These are phyloP conservation scores for Percina caprodes DNA, from an alignment of 2,113 vertebrate species.

Conservation along the genomic window DNA sequence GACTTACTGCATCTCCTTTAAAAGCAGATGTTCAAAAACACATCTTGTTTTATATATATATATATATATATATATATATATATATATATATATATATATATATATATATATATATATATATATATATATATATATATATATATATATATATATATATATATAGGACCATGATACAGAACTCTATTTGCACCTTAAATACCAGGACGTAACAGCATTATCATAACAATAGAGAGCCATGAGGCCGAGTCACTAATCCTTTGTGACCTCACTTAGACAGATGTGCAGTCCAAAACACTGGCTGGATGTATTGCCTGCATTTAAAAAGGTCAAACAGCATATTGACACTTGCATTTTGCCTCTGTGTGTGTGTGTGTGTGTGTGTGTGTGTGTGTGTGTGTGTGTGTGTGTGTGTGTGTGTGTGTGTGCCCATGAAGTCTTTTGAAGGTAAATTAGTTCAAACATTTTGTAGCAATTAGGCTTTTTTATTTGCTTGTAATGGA, in stretches of 20 bases:
- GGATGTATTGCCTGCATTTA: conserved; percentile 17
- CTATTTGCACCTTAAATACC: conserved; percentile 57
- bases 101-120: too few relatives aligned
- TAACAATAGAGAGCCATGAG: conserved; percentile 55
- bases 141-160: too few relatives aligned
- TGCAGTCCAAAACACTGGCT: conserved; percentile 35
- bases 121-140: too few relatives aligned
- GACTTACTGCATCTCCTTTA: neutral
- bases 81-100: too few relatives aligned
- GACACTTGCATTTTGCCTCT: neutral
- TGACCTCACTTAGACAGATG: conserved; percentile 58
- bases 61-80: too few relatives aligned
- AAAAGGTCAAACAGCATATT: conserved; percentile 30
- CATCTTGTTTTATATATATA: neutral
- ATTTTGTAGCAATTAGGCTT: neutral
- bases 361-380: neutral
- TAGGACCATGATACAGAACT: neutral
- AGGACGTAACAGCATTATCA: conserved; percentile 59
- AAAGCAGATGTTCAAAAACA: conserved; percentile 34
- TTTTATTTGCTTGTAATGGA: neutral
- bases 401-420: neutral
- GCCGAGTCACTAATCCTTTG: conserved; percentile 30
- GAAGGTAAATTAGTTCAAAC: neutral
- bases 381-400: too few relatives aligned
- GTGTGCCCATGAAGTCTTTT: neutral